phyloP scores from a whole-genome alignment of 2,888 invertebrate species.

The Pterostichus madidus region DNA sequence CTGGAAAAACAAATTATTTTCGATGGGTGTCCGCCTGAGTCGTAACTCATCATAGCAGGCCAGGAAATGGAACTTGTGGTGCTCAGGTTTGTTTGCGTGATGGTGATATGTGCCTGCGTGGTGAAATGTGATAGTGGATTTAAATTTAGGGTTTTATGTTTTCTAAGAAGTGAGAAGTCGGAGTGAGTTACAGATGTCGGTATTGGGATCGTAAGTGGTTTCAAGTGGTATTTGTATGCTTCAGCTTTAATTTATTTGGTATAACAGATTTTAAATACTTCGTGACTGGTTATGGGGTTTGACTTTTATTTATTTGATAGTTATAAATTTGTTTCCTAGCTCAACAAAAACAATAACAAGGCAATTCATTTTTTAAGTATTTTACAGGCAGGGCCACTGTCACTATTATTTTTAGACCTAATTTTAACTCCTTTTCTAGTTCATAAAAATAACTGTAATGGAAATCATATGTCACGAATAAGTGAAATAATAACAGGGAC shows the following conservation, averaged over 20 bases:
- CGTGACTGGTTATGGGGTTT: constrained; percentile 34
- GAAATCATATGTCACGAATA: no score
- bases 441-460: no score
- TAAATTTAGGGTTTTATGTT: constrained; percentile 50
- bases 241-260: constrained; percentile 30
- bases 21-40: constrained; percentile 54
- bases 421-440: no score
- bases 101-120: not conserved
- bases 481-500: no score
- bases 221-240: not conserved
- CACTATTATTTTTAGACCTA: no score
- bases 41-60: constrained; percentile 58
- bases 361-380: not conserved
- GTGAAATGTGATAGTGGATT: constrained; percentile 47
- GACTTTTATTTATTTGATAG: constrained; percentile 46
- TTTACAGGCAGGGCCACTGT: no score
- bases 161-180: constrained; percentile 25
- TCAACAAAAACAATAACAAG: constrained; percentile 14
- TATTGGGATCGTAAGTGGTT: constrained; percentile 32
- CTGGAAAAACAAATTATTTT: constrained; percentile 66
- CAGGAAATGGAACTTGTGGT: not conserved
- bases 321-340: constrained; percentile 12
- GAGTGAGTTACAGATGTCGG: constrained; percentile 23
- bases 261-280: constrained; percentile 37
- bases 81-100: not conserved